Evolutionary conservation across 1,140 invertebrate species (phyloP), one percentile per base, ranked within the genome.

Genomic region (Habropoda laboriosa): DNA sequence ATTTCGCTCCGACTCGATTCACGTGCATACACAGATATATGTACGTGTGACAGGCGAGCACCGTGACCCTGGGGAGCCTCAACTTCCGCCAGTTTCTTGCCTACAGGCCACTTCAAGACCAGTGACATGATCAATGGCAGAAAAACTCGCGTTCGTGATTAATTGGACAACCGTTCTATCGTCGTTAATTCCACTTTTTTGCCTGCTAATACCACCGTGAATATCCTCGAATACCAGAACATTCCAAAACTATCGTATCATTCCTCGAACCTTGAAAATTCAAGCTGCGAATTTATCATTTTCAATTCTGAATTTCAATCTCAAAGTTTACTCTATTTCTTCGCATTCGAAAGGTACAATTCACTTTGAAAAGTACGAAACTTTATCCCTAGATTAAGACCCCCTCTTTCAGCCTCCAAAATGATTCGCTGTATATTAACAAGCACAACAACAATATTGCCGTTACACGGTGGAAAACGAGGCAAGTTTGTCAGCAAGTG

Each of bases 31-130:
- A 66, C 30, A 10, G 7, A 32, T 7, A 18, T 35, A 24, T n/a
- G n/a, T 5, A 24, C 16, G 16, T 49, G n/a, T 42, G 53, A 70
- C 68, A 49, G 45, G 55, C 45, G 57, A 71, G 53, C 45, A 35
- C 21, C 45, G 32, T 30, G 38, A 83, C 67, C 76, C 70, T 61
- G 32, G 61, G 67, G 67, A 67, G 49, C 18, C 66, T 38, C 49
- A 80, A 72, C 53, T 80, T 80, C 51, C 49, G 64, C 18, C 27
- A 47, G 68, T 78, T 81, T 81, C 83, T 86, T 86, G 79, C 57
- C 57, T 35, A 32, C 45, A 45, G 63, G 47, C 40, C 32, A 35
- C 2, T 35, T 16, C 5, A 38, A 32, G 21, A 30, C 78, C 47
- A 24, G 10, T 55, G 45, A 58, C 49, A 66, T 74, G 70, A 82